phyloP scores from a whole-genome alignment of 2,888 invertebrate genomes.

The Callyntrura sp. region DNA sequence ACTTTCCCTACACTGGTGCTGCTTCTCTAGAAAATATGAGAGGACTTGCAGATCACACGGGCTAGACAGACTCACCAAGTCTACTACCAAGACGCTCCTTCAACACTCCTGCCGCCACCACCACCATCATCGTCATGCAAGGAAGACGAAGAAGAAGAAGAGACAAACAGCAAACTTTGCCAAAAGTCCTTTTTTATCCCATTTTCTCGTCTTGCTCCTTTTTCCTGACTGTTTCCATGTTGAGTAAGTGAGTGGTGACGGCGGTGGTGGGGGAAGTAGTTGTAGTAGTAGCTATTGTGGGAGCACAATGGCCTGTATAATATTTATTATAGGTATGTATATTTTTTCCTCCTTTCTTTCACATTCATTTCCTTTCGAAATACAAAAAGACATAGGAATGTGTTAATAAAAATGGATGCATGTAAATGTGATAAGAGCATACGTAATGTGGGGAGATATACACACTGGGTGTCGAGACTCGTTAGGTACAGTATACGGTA shows the following conservation, averaged over 20 bases:
- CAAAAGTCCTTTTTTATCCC: slow-evolving; percentile 66
- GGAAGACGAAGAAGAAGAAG: slow-evolving; percentile 53
- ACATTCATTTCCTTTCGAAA: slow-evolving; percentile 4
- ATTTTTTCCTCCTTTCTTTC: not conserved
- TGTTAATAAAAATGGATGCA: not conserved
- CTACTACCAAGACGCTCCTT: not conserved
- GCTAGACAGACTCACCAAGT: not conserved
- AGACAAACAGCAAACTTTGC: slow-evolving; percentile 74
- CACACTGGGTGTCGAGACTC: too few relatives aligned
- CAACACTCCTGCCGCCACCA: not conserved
- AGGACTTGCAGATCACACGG: slow-evolving; percentile 4
- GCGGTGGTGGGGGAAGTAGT: not conserved
- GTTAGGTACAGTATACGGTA: not conserved
- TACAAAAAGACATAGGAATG: not conserved
- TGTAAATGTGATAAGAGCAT: not conserved
- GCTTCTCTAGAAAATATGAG: not conserved
- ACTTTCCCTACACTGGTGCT: slow-evolving; percentile 17
- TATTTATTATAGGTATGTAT: not conserved
- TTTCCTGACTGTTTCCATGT: not conserved
- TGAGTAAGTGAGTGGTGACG: not conserved
- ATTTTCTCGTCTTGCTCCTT: not conserved
- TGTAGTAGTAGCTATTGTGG: not conserved
- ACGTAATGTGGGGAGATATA: too few relatives aligned
- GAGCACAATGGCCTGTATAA: not conserved
- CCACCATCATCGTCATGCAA: slow-evolving; percentile 47